These are phyloP conservation scores for Hirtodrosophila confusa DNA, from an alignment of 2,888 invertebrate species.

Conservation along the genomic window DNA sequence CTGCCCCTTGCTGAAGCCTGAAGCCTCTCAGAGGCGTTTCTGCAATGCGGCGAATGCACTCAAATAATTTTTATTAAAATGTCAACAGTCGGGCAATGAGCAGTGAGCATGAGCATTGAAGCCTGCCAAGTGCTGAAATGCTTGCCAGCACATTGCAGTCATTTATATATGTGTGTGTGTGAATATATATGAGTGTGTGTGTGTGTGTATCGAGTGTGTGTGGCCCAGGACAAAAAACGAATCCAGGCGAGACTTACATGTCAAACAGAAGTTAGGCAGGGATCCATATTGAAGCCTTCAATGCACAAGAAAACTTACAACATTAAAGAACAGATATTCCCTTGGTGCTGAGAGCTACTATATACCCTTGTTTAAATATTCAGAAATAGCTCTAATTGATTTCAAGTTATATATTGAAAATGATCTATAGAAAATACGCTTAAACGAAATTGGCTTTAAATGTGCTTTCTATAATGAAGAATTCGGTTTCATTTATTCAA, in stretches of 20 bases:
- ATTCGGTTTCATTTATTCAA: too few relatives aligned
- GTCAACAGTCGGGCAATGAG: conserved; percentile 78
- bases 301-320: conserved; percentile 6
- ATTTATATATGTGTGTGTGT: conserved; percentile 1
- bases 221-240: conserved; percentile 17
- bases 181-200: not conserved
- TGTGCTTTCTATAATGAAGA: too few relatives aligned
- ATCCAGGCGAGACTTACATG: conserved; percentile 30
- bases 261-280: conserved; percentile 31
- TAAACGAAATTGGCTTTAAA: too few relatives aligned
- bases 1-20: conserved; percentile 12
- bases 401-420: too few relatives aligned
- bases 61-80: conserved; percentile 78
- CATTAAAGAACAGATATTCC: not conserved
- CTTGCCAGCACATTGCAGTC: conserved; percentile 68
- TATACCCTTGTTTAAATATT: too few relatives aligned
- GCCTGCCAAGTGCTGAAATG: conserved; percentile 71
- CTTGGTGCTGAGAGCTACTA: too few relatives aligned
- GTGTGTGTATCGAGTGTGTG: conserved; percentile 18
- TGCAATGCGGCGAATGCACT: conserved; percentile 73
- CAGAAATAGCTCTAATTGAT: too few relatives aligned
- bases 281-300: conserved; percentile 14
- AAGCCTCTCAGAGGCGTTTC: conserved; percentile 50
- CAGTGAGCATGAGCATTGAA: conserved; percentile 58
- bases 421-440: too few relatives aligned